Percentiles rank a stretch among this genome's conserved stretches.
phyloP scores from a whole-genome alignment of 2,797 vertebrate species.

The Argyrosomus regius region DNA sequence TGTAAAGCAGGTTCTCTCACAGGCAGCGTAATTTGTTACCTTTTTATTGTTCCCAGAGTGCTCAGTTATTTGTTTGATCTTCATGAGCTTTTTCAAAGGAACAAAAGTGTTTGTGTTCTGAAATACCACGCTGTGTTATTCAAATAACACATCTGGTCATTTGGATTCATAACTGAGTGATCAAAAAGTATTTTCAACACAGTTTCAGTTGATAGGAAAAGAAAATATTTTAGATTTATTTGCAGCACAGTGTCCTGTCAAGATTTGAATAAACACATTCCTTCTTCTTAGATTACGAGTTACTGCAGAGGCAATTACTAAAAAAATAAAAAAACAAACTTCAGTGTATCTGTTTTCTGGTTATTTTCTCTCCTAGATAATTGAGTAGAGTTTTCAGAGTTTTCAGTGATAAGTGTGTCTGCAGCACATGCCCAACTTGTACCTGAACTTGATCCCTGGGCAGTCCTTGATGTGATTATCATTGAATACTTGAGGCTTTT shows the following conservation, averaged over 20 bases:
- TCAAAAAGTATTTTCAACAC: constrained; percentile 43
- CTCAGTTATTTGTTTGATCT: constrained; percentile 58
- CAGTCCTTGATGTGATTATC: constrained; percentile 57
- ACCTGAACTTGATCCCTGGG: constrained; percentile 44
- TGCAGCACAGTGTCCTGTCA: constrained; percentile 25
- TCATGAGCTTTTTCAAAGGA: constrained; percentile 51
- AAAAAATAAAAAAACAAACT: background rate
- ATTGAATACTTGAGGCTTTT: constrained; percentile 55
- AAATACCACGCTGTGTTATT: constrained; percentile 42
- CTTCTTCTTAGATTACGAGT: constrained; percentile 15
- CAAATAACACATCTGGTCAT: constrained; percentile 41
- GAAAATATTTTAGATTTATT: constrained; percentile 35
- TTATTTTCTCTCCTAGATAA: constrained; percentile 48
- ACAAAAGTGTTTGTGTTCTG: constrained; percentile 53
- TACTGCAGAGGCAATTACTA: constrained; percentile 23
- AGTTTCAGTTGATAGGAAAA: constrained; percentile 18
- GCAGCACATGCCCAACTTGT: constrained; percentile 35
- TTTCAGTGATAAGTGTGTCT: background rate
- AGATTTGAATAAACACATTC: constrained; percentile 45
- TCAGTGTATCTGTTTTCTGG: constrained; percentile 10
- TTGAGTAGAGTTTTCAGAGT: constrained; percentile 30
- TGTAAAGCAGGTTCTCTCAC: constrained; percentile 10
- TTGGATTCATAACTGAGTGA: constrained; percentile 49
- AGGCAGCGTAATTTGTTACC: constrained; percentile 40
- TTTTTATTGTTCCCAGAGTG: constrained; percentile 48